Base-by-base conservation (phyloP, 2,113 vertebrate genomes). In the Cygnus buccinator region DNA sequence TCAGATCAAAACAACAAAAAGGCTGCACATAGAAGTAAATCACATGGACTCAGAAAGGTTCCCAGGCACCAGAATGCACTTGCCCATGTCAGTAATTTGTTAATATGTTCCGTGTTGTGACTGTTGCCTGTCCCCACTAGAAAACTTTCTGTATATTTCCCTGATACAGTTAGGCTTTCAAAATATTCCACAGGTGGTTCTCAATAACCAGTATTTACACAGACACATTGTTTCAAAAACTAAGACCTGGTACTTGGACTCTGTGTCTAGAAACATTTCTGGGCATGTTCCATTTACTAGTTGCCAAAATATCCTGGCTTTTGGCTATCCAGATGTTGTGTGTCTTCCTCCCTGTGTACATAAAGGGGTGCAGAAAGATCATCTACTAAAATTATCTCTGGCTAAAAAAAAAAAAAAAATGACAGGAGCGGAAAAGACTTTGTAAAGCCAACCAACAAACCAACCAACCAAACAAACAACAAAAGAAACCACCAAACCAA, bases 371-470 rank as follows among this genome's bases (percentile, higher is more conserved):
- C 29, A 76, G 82, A 59, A 83, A 75, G 59, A 10, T 79, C 2
- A n/a, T 17, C 58, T 58, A 10, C 4, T 55, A 9, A 13, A 9
- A 29, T 63, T 62, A 39, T 17, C 31, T 74, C 41, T 37, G 41
- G 13, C 28, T 39, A 21, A 77, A 95, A 90, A 59, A 48, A 59
- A 17, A 57, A 12, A 58, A 33, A 58, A 62, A 2, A 43, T 29
- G 41, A 39, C 43, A 2, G 1, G 0, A 0, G 11, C 29, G 44
- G 10, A 48, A 43, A 80, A 58, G 8, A 16, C n/a, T 8, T 54
- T 15, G 8, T 58, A 66, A 10, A 25, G 16, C 7, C 11, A 59
- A 8, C 23, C n/a, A 33, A 19, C 28, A 29, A 55, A 55, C 26
- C 28, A 57, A 57, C 9, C 9, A 31, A 10, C 9, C 28, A 8